Conservation (phyloP, 2,113 vertebrate genomes). For the Phrynosoma blainvillii region DNA sequence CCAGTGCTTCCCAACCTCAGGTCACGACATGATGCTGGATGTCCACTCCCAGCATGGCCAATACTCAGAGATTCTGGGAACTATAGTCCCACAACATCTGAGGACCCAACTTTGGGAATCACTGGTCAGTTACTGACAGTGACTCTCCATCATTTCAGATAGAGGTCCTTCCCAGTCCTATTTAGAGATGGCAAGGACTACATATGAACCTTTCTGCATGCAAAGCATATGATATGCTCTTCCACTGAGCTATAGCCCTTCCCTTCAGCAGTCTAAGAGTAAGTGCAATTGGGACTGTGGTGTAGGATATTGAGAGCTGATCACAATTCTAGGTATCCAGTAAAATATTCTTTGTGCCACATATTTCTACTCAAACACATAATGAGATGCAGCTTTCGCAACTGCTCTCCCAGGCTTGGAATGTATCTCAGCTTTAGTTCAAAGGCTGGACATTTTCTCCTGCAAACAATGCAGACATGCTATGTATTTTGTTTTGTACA, state of each 20-base stretch:
- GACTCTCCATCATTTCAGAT: not conserved
- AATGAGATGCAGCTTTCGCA: not conserved
- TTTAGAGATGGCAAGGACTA: not conserved
- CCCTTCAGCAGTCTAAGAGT: not conserved
- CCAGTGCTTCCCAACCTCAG: not conserved
- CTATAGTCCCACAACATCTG: not conserved
- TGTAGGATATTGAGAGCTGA: not conserved
- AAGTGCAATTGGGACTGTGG: not conserved
- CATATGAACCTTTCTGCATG: not conserved
- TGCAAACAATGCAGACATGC: fast-evolving
- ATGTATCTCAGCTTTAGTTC: not conserved
- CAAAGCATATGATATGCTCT: not conserved
- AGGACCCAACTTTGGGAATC: not conserved
- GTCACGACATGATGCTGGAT: no score
- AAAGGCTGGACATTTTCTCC: not conserved
- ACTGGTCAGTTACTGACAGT: not conserved
- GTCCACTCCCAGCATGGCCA: no score
- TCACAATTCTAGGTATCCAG: not conserved
- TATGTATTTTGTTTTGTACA: not conserved
- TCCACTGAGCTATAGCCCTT: not conserved
- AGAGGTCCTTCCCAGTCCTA: not conserved
- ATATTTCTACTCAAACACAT: not conserved
- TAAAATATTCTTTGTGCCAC: not conserved
- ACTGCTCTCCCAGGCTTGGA: not conserved
- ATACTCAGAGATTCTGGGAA: no score